A percentile compares a stretch with the other conserved stretches of the same genome.
phyloP scores from a whole-genome alignment of 2,888 invertebrate species.

The Altica lythri region DNA sequence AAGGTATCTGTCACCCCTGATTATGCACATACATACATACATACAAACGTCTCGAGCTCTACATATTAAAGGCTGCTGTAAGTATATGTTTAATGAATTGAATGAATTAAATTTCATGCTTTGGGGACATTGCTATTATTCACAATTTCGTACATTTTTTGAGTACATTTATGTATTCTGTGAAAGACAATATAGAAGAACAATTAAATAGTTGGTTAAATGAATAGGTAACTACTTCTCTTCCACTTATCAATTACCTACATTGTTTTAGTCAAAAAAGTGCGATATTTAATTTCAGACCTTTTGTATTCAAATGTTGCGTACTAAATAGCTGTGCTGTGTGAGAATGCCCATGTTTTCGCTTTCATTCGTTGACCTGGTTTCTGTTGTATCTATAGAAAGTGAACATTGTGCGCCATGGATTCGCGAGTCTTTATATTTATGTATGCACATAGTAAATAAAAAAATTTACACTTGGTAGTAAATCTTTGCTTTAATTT shows the following conservation, averaged over 20 bases:
- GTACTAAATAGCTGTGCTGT: slow-evolving; percentile 47
- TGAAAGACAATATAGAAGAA: too few species aligned
- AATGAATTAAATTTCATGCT: too few species aligned
- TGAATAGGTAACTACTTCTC: slow-evolving; percentile 7
- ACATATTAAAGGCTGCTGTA: too few species aligned
- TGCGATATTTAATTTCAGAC: slow-evolving; percentile 32
- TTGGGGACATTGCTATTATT: too few species aligned
- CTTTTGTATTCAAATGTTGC: slow-evolving; percentile 53
- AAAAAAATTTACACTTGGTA: too few species aligned
- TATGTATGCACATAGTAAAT: slow-evolving; percentile 5
- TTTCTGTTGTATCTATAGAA: slow-evolving; percentile 56
- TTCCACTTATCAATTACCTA: slow-evolving; percentile 10
- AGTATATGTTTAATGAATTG: too few species aligned
- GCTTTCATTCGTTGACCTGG: slow-evolving; percentile 56
- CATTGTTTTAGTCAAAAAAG: slow-evolving; percentile 24
- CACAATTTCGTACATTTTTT: too few species aligned
- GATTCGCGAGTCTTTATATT: slow-evolving; percentile 4
- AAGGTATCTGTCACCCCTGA: too few species aligned
- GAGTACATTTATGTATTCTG: too few species aligned
- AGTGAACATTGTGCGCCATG: slow-evolving; percentile 43
- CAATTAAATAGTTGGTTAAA: slow-evolving; percentile 5
- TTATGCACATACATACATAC: too few species aligned
- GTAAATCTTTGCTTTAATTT: too few species aligned
- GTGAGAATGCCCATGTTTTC: slow-evolving; percentile 54
- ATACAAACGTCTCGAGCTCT: too few species aligned